A percentile compares a stretch with the other conserved stretches of the same genome.
Conservation (phyloP, 2,888 invertebrate genomes). For the Macropis europaea region DNA sequence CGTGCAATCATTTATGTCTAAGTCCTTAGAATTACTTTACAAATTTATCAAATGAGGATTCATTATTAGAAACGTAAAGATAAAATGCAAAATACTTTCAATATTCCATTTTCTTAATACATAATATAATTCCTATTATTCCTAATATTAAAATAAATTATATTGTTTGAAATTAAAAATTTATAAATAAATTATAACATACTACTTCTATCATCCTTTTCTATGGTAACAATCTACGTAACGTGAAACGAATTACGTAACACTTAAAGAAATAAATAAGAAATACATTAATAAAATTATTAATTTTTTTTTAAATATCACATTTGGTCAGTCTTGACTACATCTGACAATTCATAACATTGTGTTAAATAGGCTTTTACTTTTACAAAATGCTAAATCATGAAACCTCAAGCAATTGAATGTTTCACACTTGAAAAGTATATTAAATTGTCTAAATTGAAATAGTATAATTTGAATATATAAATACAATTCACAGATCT, state of each 20-base stretch:
- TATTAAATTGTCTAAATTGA: slow-evolving; percentile 22
- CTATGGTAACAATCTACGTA: not conserved
- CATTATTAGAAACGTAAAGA: slow-evolving; percentile 6
- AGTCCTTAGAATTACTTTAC: not conserved
- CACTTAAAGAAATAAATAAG: slow-evolving; percentile 11
- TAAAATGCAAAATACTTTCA: slow-evolving; percentile 9
- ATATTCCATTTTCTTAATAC: not conserved
- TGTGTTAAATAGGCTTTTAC: slow-evolving; percentile 16
- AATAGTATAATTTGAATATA: not conserved
- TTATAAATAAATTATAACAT: slow-evolving; percentile 18
- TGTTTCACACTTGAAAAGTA: slow-evolving; percentile 1
- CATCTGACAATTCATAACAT: slow-evolving; percentile 9
- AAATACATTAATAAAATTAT: slow-evolving; percentile 23
- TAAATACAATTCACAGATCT: slow-evolving; percentile 10
- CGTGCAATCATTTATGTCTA: slow-evolving; percentile 3
- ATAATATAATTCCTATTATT: not conserved
- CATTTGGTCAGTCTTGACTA: slow-evolving; percentile 59
- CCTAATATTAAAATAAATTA: slow-evolving; percentile 26
- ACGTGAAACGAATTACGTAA: slow-evolving; percentile 16
- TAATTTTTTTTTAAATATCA: slow-evolving; percentile 48
- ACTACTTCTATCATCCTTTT: not conserved
- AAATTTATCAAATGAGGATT: slow-evolving; percentile 1
- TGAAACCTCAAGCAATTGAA: not conserved
- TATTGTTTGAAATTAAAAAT: not conserved
- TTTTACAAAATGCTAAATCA: slow-evolving; percentile 20